Percentiles rank a stretch among this genome's conserved stretches.
These are phyloP conservation scores for Hirtodrosophila confusa DNA, from an alignment of 2,888 invertebrate species.

Conservation along the genomic window DNA sequence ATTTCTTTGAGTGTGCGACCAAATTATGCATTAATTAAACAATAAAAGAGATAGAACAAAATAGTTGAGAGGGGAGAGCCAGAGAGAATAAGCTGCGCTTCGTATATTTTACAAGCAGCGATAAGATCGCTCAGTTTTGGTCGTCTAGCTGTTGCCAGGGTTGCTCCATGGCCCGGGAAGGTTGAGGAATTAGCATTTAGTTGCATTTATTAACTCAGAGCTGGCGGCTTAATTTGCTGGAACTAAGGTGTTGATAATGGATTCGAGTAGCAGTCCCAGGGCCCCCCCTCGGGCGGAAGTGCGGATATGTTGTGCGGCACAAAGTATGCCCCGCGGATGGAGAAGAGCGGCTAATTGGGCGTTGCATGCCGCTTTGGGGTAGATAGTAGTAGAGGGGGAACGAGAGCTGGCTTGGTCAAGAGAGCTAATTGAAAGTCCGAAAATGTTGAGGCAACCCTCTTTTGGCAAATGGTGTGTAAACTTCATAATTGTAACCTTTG, in stretches of 20 bases:
- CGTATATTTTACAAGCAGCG: conserved; percentile 54
- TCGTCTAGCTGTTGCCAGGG: conserved; percentile 22
- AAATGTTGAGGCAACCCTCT: conserved; percentile 38
- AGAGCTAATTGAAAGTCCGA: conserved; percentile 51
- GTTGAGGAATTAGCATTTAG: conserved; percentile 44
- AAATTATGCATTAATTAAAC: conserved; percentile 74
- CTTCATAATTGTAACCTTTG: conserved; percentile 81
- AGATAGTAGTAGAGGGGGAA: not conserved
- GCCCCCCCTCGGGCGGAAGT: conserved; percentile 31
- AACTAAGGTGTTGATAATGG: conserved; percentile 79
- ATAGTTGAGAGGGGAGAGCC: not conserved
- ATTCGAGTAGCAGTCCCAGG: conserved; percentile 30
- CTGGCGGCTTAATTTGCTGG: conserved; percentile 74
- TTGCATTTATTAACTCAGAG: conserved; percentile 64
- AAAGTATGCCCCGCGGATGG: conserved; percentile 23
- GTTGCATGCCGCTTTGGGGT: conserved; percentile 7
- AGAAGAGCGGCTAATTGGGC: conserved; percentile 41
- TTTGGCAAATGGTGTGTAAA: conserved; percentile 75
- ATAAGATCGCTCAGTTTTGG: conserved; percentile 42
- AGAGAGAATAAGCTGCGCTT: conserved; percentile 48
- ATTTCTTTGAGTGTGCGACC: conserved; percentile 14
- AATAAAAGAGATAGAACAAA: conserved; percentile 29
- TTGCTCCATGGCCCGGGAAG: conserved; percentile 13
- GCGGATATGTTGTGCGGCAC: conserved; percentile 47
- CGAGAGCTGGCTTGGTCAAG: conserved; percentile 6